Evolutionary conservation across 1,140 invertebrate genomes (phyloP), one percentile per base, ranked within the genome.

Genomic region (Gryllus bimaculatus): DNA sequence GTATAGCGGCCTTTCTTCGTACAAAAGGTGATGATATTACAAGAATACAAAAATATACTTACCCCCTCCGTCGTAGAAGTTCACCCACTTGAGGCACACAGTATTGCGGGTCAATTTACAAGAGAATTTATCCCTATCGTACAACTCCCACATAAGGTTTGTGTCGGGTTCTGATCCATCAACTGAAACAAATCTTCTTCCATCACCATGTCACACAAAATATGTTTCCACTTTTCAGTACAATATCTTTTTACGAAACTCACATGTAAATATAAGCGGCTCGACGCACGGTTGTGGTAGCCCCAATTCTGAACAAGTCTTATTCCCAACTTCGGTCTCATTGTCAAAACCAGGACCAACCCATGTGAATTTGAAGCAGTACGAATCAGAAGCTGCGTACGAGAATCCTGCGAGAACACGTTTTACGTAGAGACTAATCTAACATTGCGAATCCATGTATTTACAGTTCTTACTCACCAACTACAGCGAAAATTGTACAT

Each of bases 351-450:
- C 8, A 13, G 78, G 78, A 6, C 78, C 78, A 48, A 78, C 47
- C 78, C 78, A 78, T 7, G 78, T 78, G 26, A 78, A 78, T 8
- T 21, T 18, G 21, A 78, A 78, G 73, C 78, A 78, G 78, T 78
- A 78, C 20, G 18, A 13, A 12, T 15, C 8, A 54, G 13, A 18
- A 26, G 7, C 13, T 13, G 0, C 47, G 54, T 7, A 48, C 18
- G 5, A 47, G 15, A 76, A 76, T 15, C 20, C 20, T 39, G 21
- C 20, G 39, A 76, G 13, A 8, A 76, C 8, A 76, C 15, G 3
- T 13, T 66, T 2, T 66, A 7, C 54, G 7, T 66, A 66, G 18
- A 66, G 18, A 7, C 10, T 18, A 66, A 13, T 66, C 54, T 10
- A 13, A 66, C 54, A 1, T 39, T 39, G 26, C 5, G 26, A 39